phyloP scores from a whole-genome alignment of 2,113 vertebrate genomes.

The Bagarius yarrelli region DNA sequence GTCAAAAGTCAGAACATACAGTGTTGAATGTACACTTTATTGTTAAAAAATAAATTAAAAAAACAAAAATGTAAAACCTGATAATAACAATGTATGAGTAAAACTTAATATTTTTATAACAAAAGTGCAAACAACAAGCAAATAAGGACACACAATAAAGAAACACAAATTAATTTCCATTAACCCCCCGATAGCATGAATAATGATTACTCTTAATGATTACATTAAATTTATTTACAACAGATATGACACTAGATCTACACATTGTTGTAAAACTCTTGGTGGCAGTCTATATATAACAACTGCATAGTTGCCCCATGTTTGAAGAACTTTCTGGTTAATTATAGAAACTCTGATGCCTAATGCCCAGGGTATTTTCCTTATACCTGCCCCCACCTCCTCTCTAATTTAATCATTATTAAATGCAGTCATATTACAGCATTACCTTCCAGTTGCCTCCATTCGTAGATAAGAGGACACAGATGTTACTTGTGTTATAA shows the following conservation, averaged over 20 bases:
- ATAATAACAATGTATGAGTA: too few relatives aligned
- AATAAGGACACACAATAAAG: too few relatives aligned
- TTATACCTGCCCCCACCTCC: not conserved
- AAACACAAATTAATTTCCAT: not conserved
- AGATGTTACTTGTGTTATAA: not conserved
- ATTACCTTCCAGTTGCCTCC: not conserved
- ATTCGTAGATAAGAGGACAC: not conserved
- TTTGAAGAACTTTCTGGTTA: slow-evolving; percentile 16
- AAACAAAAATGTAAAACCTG: too few relatives aligned
- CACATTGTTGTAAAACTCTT: not conserved
- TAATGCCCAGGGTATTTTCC: slow-evolving; percentile 28
- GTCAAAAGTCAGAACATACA: not conserved
- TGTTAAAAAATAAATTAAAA: not conserved
- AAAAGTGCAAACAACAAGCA: too few relatives aligned
- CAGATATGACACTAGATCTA: not conserved
- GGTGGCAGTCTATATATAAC: not conserved
- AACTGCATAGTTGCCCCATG: not conserved
- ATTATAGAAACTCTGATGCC: slow-evolving; percentile 19
- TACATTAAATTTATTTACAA: too few relatives aligned
- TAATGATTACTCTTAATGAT: not conserved
- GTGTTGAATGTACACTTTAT: not conserved
- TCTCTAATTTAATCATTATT: slow-evolving; percentile 12
- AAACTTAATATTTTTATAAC: too few relatives aligned
- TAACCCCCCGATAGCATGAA: not conserved
- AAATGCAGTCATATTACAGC: not conserved